Evolutionary conservation across 2,113 vertebrate genomes (phyloP), one percentile per base, ranked within the genome.

Genomic region (Microcebus jonahi): DNA sequence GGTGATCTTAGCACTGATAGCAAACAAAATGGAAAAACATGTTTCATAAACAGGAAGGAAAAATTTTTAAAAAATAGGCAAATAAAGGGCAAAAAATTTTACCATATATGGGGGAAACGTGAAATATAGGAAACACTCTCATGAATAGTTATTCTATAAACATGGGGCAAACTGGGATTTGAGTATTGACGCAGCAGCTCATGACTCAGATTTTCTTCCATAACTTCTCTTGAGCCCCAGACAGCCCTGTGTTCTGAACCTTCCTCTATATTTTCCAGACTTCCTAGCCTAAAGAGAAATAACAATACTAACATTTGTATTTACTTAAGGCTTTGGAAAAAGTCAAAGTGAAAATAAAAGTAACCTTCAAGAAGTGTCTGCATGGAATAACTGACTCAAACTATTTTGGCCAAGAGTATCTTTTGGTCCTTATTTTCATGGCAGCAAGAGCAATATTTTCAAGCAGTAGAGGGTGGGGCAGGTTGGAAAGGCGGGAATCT

Each of bases 261-360:
- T 84, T 90, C 75, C 34, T 70, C 76, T 88, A 8, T 95, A 88
- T 93, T 97, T 96, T 90, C 95, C 94, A 97, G 89, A 93, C 59
- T 94, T 88, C n/a, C 34, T 42, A 94, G 81, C 84, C 59, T 96
- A 96, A 98, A 95, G 88, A 94, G 94, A 96, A 97, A 95, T 87
- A 97, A 94, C 80, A 95, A 88, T 61, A 61, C 50, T 83, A 84
- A 97, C 92, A 96, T 94, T 97, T 92, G 90, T 81, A 86, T 96
- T 95, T 96, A 95, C 92, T 97, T 96, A 96, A 97, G 55, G 15
- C 45, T 94, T 94, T 77, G 31, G 31, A 90, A 90, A 92, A 81
- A 84, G 50, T 71, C 55, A 87, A 93, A 91, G n/a, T 67, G 93
- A 93, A 94, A 82, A 96, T 77, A 96, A 92, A 89, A 94, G 94